Percentiles rank a stretch among this genome's conserved stretches.
Evolutionary conservation across 2,113 vertebrate genomes (phyloP).

Genomic region (Austrofundulus limnaeus): DNA sequence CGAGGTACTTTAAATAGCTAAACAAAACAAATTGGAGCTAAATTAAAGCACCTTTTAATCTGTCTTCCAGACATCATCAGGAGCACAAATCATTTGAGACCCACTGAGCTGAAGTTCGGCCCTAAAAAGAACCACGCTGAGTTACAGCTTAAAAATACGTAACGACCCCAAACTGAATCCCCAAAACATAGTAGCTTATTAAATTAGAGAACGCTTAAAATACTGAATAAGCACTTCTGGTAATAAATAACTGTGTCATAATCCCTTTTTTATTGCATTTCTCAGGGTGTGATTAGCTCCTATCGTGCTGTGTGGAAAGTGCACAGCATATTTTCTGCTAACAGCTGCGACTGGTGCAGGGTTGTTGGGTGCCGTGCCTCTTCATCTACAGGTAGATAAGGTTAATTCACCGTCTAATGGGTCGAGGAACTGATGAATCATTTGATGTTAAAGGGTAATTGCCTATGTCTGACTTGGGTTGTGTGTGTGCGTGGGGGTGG

Average conservation of each 20-base stretch:
- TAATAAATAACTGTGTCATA: constrained; percentile 56
- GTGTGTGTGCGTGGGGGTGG: constrained; percentile 16
- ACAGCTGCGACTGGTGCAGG: constrained; percentile 32
- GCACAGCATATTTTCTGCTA: constrained; percentile 44
- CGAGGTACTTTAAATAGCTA: not conserved
- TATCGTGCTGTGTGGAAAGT: constrained; percentile 59
- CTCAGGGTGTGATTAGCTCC: constrained; percentile 52
- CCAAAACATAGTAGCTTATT: constrained; percentile 49
- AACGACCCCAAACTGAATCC: constrained; percentile 23
- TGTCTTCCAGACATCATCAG: constrained; percentile 8
- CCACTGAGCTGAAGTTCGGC: constrained; percentile 22
- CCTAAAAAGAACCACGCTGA: constrained; percentile 56
- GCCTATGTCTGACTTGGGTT: constrained; percentile 48
- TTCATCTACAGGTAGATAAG: constrained; percentile 69
- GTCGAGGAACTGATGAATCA: constrained; percentile 47
- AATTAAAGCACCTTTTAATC: constrained; percentile 36
- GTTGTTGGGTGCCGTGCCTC: constrained; percentile 43
- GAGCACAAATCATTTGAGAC: constrained; percentile 21
- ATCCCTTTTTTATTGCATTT: constrained; percentile 76
- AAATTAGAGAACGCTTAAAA: constrained; percentile 56
- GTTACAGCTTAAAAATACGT: constrained; percentile 44
- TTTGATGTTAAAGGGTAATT: constrained; percentile 79
- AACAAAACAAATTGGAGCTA: constrained; percentile 19
- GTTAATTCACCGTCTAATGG: constrained; percentile 72
- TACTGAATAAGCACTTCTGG: constrained; percentile 50